Evolutionary conservation across 2,113 vertebrate species (phyloP), one percentile per base, ranked within the genome.

Genomic region (Poeciliopsis prolifica): DNA sequence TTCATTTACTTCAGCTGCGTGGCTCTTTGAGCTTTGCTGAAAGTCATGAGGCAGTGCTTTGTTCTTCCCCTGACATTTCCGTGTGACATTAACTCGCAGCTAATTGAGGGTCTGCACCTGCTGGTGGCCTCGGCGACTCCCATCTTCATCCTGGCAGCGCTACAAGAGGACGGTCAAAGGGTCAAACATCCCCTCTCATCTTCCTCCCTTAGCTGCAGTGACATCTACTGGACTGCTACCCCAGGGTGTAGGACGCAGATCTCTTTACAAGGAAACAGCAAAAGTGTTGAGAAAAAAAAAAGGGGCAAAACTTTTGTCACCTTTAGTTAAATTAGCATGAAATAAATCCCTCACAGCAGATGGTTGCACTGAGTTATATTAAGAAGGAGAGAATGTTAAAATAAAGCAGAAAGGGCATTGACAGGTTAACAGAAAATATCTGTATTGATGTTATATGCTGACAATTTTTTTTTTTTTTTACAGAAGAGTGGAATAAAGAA

Each of bases 211-310:
- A 90, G 87, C 85, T 93, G 91, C 71, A 94, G 91, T 94, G 93
- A 94, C 94, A 93, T 92, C 94, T 95, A 82, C 93, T 94, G 94
- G 94, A 91, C 88, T 92, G 72, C 68, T 37, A 75, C 81, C 74
- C 76, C 72, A 73, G 51, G 85, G 67, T 67, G 60, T 40, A 3
- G 61, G 24, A 62, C 30, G 35, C 17, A 29, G 29, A 29, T 17
- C 4, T 48, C 14, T 19, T 48, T 48, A 19, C 17, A 48, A 48
- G 17, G 44, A 48, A 48, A 48, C 5, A 7, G 44, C 19, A 17
- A 48, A 48, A 48, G 44, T 17, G 44, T 48, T 19, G 17, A 48
- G 14, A 29, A 29, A 48, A 19, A 19, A 17, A 48, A 40, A 65
- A 37, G 40, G 63, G 37, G n/a, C 24, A 31, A 60, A 26, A 70